A percentile compares a stretch with the other conserved stretches of the same genome.
Conservation (phyloP, 1,140 invertebrate species). For the Magallana ariakensis region DNA sequence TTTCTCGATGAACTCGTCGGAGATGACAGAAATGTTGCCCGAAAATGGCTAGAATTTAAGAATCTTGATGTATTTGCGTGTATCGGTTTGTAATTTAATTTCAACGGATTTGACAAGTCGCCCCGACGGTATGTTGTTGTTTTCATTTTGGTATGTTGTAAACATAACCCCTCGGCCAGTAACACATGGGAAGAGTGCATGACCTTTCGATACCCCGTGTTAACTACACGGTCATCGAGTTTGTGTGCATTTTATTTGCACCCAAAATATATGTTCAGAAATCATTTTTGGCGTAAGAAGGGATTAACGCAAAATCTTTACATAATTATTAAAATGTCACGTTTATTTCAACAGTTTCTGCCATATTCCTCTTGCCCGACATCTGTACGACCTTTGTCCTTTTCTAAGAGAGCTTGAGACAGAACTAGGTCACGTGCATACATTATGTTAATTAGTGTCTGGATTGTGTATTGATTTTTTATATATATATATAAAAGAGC, state of each 20-base stretch:
- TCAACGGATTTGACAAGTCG: too few species aligned
- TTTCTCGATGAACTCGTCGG: constrained; percentile 18
- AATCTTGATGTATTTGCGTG: background rate
- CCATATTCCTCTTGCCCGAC: constrained; percentile 12
- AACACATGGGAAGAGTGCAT: constrained; percentile 71
- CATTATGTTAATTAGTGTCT: constrained; percentile 75
- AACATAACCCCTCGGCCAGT: constrained; percentile 70
- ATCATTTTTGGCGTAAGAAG: too few species aligned
- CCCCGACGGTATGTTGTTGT: background rate
- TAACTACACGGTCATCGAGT: constrained; percentile 65
- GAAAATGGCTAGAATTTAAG: background rate
- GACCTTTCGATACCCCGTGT: constrained; percentile 72
- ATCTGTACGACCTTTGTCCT: constrained; percentile 73
- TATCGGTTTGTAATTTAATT: background rate
- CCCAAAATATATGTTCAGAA: background rate
- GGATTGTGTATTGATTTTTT: constrained; percentile 40
- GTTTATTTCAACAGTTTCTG: background rate
- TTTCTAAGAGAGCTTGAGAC: constrained; percentile 68
- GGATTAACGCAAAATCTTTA: too few species aligned
- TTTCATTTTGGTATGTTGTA: constrained; percentile 57
- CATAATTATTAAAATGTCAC: too few species aligned
- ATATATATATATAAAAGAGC: background rate
- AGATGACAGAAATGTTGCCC: constrained; percentile 20
- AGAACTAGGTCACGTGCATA: constrained; percentile 74
- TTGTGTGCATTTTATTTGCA: background rate